Evolutionary conservation across 2,797 vertebrate species (phyloP), one percentile per base, ranked within the genome.

Genomic region (Synanceia verrucosa): DNA sequence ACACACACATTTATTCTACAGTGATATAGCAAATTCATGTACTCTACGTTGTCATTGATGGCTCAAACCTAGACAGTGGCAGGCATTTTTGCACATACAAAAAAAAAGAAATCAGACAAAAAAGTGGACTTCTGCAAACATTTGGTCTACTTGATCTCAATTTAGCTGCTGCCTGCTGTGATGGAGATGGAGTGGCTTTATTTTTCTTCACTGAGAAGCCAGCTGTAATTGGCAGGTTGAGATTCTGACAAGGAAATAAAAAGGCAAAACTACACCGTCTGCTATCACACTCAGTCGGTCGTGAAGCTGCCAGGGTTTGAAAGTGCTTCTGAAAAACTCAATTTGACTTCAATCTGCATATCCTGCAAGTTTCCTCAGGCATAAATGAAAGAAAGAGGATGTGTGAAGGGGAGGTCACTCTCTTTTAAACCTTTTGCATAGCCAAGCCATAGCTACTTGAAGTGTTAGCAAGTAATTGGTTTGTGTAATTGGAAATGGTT

Each of bases 161-260:
- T 83, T 70, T 58, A 72, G 79, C 58, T 7, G 18, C 75, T 61
- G 52, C 67, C 55, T 81, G 73, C 60, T 78, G 78, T 29, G 70
- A 79, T 65, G 28, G 26, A 78, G 67, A 79, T 59, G 41, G 44
- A 85, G 61, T 61, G 61, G 41, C 57, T 73, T 63, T 65, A 13
- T 67, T 70, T 76, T 55, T 41, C 52, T 73, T 52, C 51, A 36
- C n/a, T 0, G 18, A 33, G 33, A 71, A 56, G 50, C 28, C 69
- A 55, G 75, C 55, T 16, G 43, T 83, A 88, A 86, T 86, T 88
- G 73, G 60, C 80, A 76, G 65, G 70, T 61, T 68, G 60, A 70
- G 55, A 47, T 76, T 88, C 78, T 82, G 65, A 73, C 70, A 71
- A 52, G 46, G 44, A 85, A 79, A 85, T 44, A 70, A 73, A 84